A percentile compares a stretch with the other conserved stretches of the same genome.
These are phyloP conservation scores for Oceanites oceanicus DNA, from an alignment of 2,113 vertebrate species.

Conservation along the genomic window DNA sequence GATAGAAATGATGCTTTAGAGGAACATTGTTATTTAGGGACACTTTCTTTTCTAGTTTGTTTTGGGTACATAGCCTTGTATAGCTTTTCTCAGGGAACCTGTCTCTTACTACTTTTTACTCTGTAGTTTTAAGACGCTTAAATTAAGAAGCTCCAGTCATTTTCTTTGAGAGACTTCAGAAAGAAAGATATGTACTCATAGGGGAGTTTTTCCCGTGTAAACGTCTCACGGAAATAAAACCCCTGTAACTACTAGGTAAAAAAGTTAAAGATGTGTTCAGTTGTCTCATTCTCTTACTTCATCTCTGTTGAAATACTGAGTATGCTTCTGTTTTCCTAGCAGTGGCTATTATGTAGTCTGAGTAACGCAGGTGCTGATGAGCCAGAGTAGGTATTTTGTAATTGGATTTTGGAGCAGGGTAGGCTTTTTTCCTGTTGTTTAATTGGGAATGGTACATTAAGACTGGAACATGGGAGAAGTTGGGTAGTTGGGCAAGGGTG, in stretches of 20 bases:
- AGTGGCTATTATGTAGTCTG: not conserved
- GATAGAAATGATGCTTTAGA: not conserved
- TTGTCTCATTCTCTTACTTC: not conserved
- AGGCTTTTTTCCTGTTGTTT: not conserved
- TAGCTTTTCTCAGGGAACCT: not conserved
- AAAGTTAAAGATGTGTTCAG: not conserved
- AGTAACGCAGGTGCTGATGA: not conserved
- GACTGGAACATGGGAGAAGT: not conserved
- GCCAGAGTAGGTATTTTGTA: not conserved
- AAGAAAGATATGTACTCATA: not conserved
- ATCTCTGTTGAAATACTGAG: not conserved
- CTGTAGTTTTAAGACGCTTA: not conserved
- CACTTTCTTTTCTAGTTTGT: not conserved
- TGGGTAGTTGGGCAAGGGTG: not conserved
- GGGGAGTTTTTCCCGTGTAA: not conserved
- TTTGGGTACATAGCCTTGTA: not conserved
- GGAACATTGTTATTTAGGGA: not conserved
- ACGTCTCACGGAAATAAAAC: not conserved
- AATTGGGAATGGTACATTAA: not conserved
- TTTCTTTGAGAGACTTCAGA: not conserved
- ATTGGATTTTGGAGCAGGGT: not conserved
- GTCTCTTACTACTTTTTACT: not conserved
- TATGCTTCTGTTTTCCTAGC: not conserved
- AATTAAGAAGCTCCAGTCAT: not conserved
- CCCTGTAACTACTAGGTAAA: not conserved